A percentile compares a stretch with the other conserved stretches of the same genome.
phyloP scores from a whole-genome alignment of 2,113 vertebrate species.

The Phyllostomus hastatus region DNA sequence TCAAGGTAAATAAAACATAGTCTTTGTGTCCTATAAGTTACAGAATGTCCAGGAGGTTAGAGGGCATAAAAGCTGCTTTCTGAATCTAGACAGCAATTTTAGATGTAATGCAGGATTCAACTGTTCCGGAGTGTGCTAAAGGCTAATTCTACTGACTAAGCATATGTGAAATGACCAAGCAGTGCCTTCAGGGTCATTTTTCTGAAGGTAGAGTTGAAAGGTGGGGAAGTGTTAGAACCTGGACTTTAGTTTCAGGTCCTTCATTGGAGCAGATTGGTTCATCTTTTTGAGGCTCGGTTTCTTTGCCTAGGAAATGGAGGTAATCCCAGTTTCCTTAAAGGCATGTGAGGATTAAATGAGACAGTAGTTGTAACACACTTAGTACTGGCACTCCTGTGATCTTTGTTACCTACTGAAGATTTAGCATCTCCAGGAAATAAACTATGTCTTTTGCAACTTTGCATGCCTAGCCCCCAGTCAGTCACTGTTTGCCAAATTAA shows the following conservation, averaged over 20 bases:
- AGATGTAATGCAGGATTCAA: constrained; percentile 26
- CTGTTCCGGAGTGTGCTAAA: constrained; percentile 19
- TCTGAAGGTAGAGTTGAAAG: constrained; percentile 10
- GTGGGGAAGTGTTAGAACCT: neutral
- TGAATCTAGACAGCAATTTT: constrained; percentile 58
- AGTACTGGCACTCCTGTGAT: neutral
- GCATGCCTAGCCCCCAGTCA: neutral
- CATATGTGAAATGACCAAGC: constrained; percentile 1
- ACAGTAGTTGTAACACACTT: neutral
- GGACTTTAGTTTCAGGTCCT: constrained; percentile 29
- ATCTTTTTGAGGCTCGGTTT: constrained; percentile 28
- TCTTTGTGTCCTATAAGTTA: constrained; percentile 16
- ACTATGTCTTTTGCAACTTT: neutral
- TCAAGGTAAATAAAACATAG: constrained; percentile 40
- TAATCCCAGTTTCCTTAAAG: constrained; percentile 5
- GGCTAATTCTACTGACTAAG: constrained; percentile 20
- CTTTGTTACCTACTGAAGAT: neutral
- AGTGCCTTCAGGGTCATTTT: constrained; percentile 28
- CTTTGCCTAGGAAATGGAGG: neutral
- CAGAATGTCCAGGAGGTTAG: neutral
- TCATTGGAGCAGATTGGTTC: neutral
- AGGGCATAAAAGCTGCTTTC: constrained; percentile 41
- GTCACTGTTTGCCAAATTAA: constrained; percentile 19
- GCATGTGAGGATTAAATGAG: neutral
- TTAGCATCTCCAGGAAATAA: constrained; percentile 3